These are phyloP conservation scores for Kryptolebias ocellatus DNA, from an alignment of 2,797 vertebrate species.

Conservation along the genomic window DNA sequence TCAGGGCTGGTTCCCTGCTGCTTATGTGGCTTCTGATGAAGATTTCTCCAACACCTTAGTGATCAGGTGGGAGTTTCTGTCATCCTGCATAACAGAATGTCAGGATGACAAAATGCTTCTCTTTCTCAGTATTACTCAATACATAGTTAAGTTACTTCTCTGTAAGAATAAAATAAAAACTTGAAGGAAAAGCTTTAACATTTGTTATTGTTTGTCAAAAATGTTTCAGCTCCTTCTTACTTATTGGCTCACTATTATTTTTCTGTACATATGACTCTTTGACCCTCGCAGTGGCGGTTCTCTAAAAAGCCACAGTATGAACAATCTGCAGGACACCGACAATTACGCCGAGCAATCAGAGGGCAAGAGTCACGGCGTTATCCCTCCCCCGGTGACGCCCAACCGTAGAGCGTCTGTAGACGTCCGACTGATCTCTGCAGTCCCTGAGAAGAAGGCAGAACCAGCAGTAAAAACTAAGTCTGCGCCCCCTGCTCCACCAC, in stretches of 20 bases:
- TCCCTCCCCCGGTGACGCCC: slow-evolving; percentile 63
- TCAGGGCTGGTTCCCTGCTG: slow-evolving; percentile 96
- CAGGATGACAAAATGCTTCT: not conserved
- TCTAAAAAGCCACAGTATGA: slow-evolving; percentile 87
- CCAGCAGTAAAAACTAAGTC: slow-evolving; percentile 40
- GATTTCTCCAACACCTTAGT: slow-evolving; percentile 67
- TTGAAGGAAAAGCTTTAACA: not conserved
- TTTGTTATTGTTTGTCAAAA: not conserved
- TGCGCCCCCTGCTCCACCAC: slow-evolving; percentile 53
- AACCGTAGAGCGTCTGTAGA: slow-evolving; percentile 72
- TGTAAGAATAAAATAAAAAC: not conserved
- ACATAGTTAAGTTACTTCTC: not conserved
- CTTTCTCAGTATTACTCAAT: too few species aligned
- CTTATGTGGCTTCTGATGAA: slow-evolving; percentile 88
- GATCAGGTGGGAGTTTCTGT: slow-evolving; percentile 60
- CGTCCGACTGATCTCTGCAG: slow-evolving; percentile 61
- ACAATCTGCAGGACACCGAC: slow-evolving; percentile 86
- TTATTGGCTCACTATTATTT: not conserved
- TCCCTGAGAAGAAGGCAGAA: slow-evolving; percentile 67
- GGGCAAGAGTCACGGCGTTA: slow-evolving; percentile 55
- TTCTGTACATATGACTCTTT: not conserved
- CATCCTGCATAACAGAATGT: not conserved
- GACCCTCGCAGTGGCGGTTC: slow-evolving; percentile 50
- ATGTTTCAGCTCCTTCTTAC: not conserved
- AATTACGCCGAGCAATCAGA: slow-evolving; percentile 69